Base-by-base conservation (phyloP, 2,113 vertebrate species). In the Amphiprion ocellaris region DNA sequence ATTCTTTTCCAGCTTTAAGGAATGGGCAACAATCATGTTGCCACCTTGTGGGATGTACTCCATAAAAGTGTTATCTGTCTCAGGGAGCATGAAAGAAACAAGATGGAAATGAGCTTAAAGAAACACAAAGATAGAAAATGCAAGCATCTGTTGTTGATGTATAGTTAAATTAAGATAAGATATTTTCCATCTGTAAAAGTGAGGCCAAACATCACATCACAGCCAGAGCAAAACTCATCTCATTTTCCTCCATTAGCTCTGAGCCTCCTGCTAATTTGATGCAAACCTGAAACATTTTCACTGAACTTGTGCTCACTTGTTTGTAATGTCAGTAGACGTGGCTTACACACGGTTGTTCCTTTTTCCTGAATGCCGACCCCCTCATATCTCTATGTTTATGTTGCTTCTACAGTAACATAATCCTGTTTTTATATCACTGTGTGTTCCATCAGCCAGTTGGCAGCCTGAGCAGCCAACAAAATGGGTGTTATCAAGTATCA, bases 401-500 rank as follows among this genome's bases (percentile, higher is more conserved):
- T 62, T 17, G 37, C 71, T 41, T 63, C 64, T 26, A 26, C 55
- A 55, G 90, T 24, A 83, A 90, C 72, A 26, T 24, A 71, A 89
- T 83, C 67, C 58, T 88, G 87, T 84, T 89, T 85, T 91, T 83
- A 67, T 75, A 78, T 56, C 19, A 60, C 71, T 44, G 19, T 54
- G 69, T 71, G 75, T 74, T 73, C 66, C 37, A 33, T 1, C 30
- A 80, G 70, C 60, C 73, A 68, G 56, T n/a, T 23, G 0, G 37
- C 74, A 70, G 71, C 39, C 50, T 19, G 49, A 69, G 71, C 72
- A 69, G 74, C 71, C 89, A 84, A 79, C 77, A 66, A 82, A 76
- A 70, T 67, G 61, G 70, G 58, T 63, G 75, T 84, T 85, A 86
- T 89, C 77, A 73, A 82, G 72, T 84, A 75, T 86, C 81, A 66